Conservation (phyloP, 2,888 invertebrate species). For the Drosophila longiperda region DNA sequence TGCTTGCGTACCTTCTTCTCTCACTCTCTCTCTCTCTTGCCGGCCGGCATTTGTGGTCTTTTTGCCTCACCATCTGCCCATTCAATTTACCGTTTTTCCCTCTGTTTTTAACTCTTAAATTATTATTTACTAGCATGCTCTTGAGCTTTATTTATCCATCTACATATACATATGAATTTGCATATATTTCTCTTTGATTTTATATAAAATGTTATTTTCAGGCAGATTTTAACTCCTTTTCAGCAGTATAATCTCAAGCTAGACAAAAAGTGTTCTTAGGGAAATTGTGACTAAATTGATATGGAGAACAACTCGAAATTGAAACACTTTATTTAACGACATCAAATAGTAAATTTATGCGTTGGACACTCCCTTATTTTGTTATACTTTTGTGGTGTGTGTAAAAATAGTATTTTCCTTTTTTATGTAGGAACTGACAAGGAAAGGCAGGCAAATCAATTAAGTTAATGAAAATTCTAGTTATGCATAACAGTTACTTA, state of each 20-base stretch:
- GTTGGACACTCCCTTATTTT: background rate
- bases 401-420: background rate
- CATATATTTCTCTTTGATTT: background rate
- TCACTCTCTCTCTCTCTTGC: constrained; percentile 11
- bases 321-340: constrained; percentile 3
- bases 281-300: background rate
- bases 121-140: constrained; percentile 27
- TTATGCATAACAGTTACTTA: constrained; percentile 52
- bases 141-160: constrained; percentile 28
- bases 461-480: constrained; percentile 67
- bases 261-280: background rate
- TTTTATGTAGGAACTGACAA: constrained; percentile 2
- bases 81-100: constrained; percentile 32
- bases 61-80: constrained; percentile 17
- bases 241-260: background rate
- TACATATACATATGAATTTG: background rate
- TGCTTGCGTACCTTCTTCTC: constrained; percentile 3
- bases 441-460: constrained; percentile 48
- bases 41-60: constrained; percentile 20
- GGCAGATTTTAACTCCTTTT: background rate
- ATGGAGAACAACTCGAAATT: background rate
- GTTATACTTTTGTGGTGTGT: constrained; percentile 2
- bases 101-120: constrained; percentile 12
- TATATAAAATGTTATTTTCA: background rate
- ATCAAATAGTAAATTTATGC: background rate